These are phyloP conservation scores for Porites australiensis DNA, from an alignment of 64 coral and sea anemone genomes.

Conservation along the genomic window DNA sequence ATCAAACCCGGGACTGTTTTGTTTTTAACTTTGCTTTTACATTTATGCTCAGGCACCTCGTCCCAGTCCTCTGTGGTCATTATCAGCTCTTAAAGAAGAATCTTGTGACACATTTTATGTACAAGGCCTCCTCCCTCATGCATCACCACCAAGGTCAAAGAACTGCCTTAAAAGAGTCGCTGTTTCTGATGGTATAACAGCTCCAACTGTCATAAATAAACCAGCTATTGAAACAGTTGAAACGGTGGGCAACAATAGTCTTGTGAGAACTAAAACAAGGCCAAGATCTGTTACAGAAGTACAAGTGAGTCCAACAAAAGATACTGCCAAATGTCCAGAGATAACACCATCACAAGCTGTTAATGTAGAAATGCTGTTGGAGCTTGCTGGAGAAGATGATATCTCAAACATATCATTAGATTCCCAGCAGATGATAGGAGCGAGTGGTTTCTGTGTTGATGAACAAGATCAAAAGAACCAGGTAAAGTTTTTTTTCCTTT, in stretches of 20 bases:
- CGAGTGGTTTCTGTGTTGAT: constrained; percentile 31
- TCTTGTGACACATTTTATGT: constrained; percentile 65
- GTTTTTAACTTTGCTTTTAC: background rate
- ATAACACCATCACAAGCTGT: constrained; percentile 76
- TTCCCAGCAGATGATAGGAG: constrained; percentile 5
- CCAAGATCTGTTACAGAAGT: background rate
- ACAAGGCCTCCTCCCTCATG: constrained; percentile 73
- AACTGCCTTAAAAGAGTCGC: background rate
- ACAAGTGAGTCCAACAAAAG: background rate
- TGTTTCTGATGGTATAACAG: background rate
- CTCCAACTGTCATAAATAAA: background rate
- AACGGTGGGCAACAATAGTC: background rate
- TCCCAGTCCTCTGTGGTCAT: constrained; percentile 69
- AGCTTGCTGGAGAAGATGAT: constrained; percentile 55
- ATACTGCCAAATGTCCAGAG: background rate
- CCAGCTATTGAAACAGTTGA: background rate
- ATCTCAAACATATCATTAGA: constrained; percentile 5
- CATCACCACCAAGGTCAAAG: background rate
- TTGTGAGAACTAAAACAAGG: background rate
- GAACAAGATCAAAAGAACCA: background rate
- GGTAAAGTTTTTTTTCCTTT: background rate
- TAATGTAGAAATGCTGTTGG: constrained; percentile 82
- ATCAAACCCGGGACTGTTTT: background rate
- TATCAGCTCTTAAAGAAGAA: constrained; percentile 55
- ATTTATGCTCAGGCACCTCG: constrained; percentile 13